Evolutionary conservation across 2,113 vertebrate species (phyloP).

Genomic region (Polypterus bichir): DNA sequence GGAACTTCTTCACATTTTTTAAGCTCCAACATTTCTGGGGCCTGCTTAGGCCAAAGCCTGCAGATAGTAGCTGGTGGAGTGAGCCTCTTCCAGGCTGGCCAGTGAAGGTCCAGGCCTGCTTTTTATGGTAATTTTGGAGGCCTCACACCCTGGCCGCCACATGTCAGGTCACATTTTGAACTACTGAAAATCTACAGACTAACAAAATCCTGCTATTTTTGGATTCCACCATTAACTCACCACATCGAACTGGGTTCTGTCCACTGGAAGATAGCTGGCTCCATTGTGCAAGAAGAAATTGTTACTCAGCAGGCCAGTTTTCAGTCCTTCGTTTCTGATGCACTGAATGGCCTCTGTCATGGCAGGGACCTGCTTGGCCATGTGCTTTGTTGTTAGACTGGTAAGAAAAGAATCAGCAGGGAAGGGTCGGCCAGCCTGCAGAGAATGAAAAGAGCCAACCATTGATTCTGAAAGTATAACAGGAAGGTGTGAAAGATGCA

Average conservation of each 20-base stretch:
- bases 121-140: no score
- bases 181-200: no score
- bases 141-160: no score
- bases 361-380: conserved; percentile 40
- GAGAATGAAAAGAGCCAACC: conserved; percentile 7
- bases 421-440: conserved; percentile 40
- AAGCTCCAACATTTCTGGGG: no score
- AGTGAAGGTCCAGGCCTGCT: no score
- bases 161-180: no score
- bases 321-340: conserved; percentile 49
- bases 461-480: not conserved
- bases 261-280: conserved; percentile 38
- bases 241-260: conserved; percentile 55
- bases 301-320: conserved; percentile 56
- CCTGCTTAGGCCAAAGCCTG: no score
- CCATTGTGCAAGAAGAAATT: conserved; percentile 37
- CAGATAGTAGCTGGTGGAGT: no score
- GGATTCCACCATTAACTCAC: conserved; percentile 30
- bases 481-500: no score
- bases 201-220: no score
- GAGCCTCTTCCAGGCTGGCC: no score
- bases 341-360: conserved; percentile 56
- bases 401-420: conserved; percentile 45
- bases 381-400: conserved; percentile 36
- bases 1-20: no score